A percentile compares a stretch with the other conserved stretches of the same genome.
Conservation (phyloP, 2,113 vertebrate genomes). For the Plestiodon gilberti region DNA sequence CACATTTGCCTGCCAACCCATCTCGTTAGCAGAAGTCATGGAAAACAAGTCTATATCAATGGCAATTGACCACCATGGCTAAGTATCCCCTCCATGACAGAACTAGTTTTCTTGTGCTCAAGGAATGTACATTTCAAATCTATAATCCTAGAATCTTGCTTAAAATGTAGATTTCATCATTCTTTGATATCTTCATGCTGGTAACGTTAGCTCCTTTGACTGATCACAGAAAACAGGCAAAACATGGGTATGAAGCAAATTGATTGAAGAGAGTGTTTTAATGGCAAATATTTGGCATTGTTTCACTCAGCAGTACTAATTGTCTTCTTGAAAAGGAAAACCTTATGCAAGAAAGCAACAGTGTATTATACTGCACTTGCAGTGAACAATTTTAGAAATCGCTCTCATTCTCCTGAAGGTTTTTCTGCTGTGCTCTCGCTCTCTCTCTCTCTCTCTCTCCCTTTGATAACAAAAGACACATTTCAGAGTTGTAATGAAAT, state of each 20-base stretch:
- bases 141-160: not conserved
- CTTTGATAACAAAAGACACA: slow-evolving; percentile 57
- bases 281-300: slow-evolving; percentile 57
- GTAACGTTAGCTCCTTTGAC: slow-evolving; percentile 38
- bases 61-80: too few species aligned
- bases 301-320: slow-evolving; percentile 60
- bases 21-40: too few species aligned
- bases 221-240: slow-evolving; percentile 25
- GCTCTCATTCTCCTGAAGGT: slow-evolving; percentile 33
- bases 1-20: too few species aligned
- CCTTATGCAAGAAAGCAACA: slow-evolving; percentile 47
- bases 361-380: slow-evolving; percentile 57
- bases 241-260: slow-evolving; percentile 27
- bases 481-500: slow-evolving; percentile 61
- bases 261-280: slow-evolving; percentile 38
- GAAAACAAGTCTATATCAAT: too few species aligned
- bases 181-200: not conserved
- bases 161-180: not conserved
- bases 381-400: slow-evolving; percentile 59
- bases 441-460: slow-evolving; percentile 41
- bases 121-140: not conserved
- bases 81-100: too few species aligned
- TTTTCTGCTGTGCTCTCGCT: not conserved
- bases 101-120: not conserved
- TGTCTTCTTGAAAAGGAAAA: slow-evolving; percentile 64